Base-by-base conservation (phyloP, 1,140 invertebrate species). In the Ooceraea biroi region DNA sequence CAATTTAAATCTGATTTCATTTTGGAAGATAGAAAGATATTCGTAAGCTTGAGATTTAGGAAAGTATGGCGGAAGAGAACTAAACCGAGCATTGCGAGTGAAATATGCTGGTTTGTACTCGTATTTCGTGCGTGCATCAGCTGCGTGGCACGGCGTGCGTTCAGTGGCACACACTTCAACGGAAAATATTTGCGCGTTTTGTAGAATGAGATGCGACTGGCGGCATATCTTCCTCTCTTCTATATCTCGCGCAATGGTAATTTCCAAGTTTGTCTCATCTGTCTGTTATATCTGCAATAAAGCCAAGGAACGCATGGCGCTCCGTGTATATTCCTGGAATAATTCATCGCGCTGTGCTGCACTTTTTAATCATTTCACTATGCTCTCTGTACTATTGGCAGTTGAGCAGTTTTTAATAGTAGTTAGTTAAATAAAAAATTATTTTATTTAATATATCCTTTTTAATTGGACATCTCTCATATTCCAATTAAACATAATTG, bases 261-360 rank as follows among this genome's bases (percentile, higher is more conserved):
- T 80, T 78, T 69, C 41, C 22, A 71, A 57, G 22, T 80, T 71
- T 22, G 17, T 57, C 12, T 22, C n/a, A 8, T 65, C 10, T 63
- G 52, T 36, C 27, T 17, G 8, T 30, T 63, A 27, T 77, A 27
- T 55, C 5, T 17, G 36, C 7, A 25, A 14, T 8, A 41, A 19
- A 25, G 25, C 17, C 25, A 44, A 27, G 48, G 66, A 44, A 27
- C 57, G 11, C 36, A 19, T 57, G 66, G 68, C n/a, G 5, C 30
- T 44, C 19, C 46, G 22, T 27, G n/a, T 41, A 65, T 55, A 41
- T 55, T 25, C 0, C 30, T n/a, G 36, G 1, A 22, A 55, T 69
- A 78, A 69, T 78, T 41, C 57, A 50, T n/a, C 25, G 3, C 14
- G 36, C 46, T 44, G 44, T 69, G 17, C 44, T 22, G 25, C 27